Evolutionary conservation across 2,888 invertebrate genomes (phyloP).

Genomic region (Drosophila vallismaia): DNA sequence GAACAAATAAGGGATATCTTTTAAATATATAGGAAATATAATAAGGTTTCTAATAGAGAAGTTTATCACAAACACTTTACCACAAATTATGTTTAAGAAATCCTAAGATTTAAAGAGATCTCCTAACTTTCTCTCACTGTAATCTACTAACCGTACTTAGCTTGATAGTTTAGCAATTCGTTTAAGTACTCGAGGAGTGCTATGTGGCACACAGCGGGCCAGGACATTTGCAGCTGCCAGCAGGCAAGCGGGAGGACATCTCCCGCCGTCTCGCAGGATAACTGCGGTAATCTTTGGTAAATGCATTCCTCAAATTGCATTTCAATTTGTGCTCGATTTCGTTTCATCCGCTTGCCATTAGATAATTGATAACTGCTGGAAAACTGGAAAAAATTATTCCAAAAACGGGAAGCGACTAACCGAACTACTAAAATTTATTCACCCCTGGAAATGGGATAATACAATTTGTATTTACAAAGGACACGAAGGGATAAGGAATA

Average conservation of each 20-base stretch:
- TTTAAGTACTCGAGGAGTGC: constrained; percentile 47
- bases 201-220: not conserved
- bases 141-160: constrained; percentile 16
- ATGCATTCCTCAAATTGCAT: constrained; percentile 25
- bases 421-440: not conserved
- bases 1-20: not conserved
- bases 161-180: constrained; percentile 62
- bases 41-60: not conserved
- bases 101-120: too few species aligned
- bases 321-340: constrained; percentile 6
- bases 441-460: constrained; percentile 2
- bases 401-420: not conserved
- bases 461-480: constrained; percentile 7
- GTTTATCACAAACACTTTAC: not conserved
- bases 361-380: constrained; percentile 53
- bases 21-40: not conserved
- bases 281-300: not conserved
- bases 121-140: not conserved
- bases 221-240: not conserved
- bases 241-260: too few species aligned
- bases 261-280: constrained; percentile 1
- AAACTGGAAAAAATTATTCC: constrained; percentile 6
- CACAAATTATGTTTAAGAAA: too few species aligned
- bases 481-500: constrained; percentile 6
- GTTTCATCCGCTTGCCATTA: constrained; percentile 28